phyloP scores from a whole-genome alignment of 2,797 vertebrate species.

The Dryobates pubescens region DNA sequence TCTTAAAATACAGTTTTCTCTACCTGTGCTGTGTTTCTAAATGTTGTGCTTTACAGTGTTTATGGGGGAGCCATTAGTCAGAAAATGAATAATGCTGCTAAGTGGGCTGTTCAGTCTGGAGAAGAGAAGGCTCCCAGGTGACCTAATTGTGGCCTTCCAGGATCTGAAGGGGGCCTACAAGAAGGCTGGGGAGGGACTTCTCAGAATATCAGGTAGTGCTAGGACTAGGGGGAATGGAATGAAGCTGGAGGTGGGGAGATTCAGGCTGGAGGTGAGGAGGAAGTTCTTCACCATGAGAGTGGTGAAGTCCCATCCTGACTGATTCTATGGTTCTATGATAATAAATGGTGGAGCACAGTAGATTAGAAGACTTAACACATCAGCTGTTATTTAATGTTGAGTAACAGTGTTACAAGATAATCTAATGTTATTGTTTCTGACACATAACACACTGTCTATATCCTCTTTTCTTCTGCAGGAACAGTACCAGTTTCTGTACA shows the following conservation, averaged over 20 bases:
- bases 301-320: too few relatives aligned
- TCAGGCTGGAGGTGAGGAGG: too few relatives aligned
- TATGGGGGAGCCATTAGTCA: not conserved
- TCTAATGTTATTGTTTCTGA: not conserved
- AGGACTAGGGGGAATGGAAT: too few relatives aligned
- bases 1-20: not conserved
- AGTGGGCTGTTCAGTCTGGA: not conserved
- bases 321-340: too few relatives aligned
- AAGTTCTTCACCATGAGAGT: too few relatives aligned
- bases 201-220: too few relatives aligned
- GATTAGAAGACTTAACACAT: not conserved
- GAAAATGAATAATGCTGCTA: constrained; percentile 14
- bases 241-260: too few relatives aligned
- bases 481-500: constrained; percentile 95
- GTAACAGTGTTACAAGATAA: not conserved
- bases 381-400: not conserved
- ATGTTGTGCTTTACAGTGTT: not conserved
- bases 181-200: too few relatives aligned
- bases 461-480: constrained; percentile 81
- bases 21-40: not conserved
- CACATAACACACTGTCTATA: not conserved
- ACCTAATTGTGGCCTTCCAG: too few relatives aligned
- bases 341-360: not conserved
- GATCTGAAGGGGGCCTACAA: too few relatives aligned
- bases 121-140: too few relatives aligned